Conservation (phyloP, 2,888 invertebrate genomes). For the Metalampra italica region DNA sequence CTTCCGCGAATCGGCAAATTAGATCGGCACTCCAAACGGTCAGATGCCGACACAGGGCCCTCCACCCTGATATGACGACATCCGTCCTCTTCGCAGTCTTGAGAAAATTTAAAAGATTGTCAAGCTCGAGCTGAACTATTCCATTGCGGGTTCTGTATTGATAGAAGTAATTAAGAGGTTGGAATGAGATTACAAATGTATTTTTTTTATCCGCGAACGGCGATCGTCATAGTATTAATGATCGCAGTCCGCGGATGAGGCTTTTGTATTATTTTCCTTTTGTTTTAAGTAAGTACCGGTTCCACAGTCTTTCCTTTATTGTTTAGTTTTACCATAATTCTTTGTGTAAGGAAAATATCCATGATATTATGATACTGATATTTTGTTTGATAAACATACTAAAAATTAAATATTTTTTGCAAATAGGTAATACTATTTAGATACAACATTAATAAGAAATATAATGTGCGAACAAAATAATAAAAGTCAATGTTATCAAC, state of each 20-base stretch:
- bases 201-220: neutral
- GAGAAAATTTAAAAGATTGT: constrained; percentile 52
- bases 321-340: too few species aligned
- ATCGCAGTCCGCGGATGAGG: too few species aligned
- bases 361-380: too few species aligned
- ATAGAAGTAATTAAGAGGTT: neutral
- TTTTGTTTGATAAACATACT: too few species aligned
- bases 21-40: constrained; percentile 74
- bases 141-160: constrained; percentile 36
- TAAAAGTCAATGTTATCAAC: neutral
- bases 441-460: too few species aligned
- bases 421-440: too few species aligned
- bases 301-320: too few species aligned
- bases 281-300: too few species aligned
- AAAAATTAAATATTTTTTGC: too few species aligned
- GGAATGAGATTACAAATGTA: neutral
- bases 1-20: constrained; percentile 72
- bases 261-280: too few species aligned
- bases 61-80: constrained; percentile 52
- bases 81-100: constrained; percentile 54
- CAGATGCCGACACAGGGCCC: constrained; percentile 69
- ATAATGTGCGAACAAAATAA: neutral
- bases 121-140: constrained; percentile 19
- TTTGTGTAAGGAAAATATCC: too few species aligned
- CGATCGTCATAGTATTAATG: too few species aligned